Evolutionary conservation across 1,140 invertebrate species (phyloP), one percentile per base, ranked within the genome.

Genomic region (Grapholita molesta): DNA sequence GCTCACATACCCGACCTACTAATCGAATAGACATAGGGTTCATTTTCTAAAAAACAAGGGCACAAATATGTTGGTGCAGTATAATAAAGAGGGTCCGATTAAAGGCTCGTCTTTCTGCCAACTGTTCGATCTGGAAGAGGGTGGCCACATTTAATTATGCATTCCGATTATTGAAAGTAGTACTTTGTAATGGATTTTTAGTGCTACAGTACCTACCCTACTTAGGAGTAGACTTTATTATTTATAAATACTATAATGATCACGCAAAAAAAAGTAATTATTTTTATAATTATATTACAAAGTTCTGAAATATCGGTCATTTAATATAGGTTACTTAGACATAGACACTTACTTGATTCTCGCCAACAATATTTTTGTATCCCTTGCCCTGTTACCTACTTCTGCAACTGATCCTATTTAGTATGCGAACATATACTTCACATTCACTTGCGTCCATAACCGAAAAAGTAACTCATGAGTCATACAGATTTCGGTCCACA

Each of bases 91-190:
- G 86, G 85, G 82, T 83, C 79, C 79, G 82, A 88, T 90, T 86
- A 89, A 81, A 86, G 81, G 83, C 79, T 91, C 89, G 87, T 89
- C 85, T 91, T 90, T 85, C 86, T 74, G 78, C 82, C 89, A 91
- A 91, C 82, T 91, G 89, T 89, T 87, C 85, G 70, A 67, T 74
- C 71, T 70, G 69, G 71, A 78, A 64, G 70, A 77, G 74, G 81
- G 83, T 78, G 70, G 69, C 52, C 71, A 32, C 66, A 23, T 33
- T 90, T 81, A 84, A 88, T 88, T 88, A 88, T 88, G 79, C 87
- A 88, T 88, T 83, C 80, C 76, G 80, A 80, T 67, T 83, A 89
- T 90, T 89, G 85, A 88, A 87, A 83, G 66, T 66, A 61, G 66
- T 83, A 74, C 68, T 78, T 78, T 79, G 84, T 86, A 84, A 85